Conservation (phyloP, 2,797 vertebrate species). For the Nyctibius grandis region DNA sequence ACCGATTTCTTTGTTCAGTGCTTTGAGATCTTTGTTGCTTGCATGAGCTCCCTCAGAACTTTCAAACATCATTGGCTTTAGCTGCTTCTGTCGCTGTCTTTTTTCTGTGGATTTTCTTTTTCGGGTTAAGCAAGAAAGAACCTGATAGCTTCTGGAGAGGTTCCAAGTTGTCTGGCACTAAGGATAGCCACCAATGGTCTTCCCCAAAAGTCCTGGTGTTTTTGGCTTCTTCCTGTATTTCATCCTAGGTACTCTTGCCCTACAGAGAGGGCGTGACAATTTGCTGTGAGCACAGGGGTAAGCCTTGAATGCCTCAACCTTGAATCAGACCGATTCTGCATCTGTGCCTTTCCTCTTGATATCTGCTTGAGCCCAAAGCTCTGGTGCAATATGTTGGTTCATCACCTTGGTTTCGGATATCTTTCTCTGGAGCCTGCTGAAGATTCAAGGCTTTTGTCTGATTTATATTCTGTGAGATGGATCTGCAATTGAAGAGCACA, state of each 20-base stretch:
- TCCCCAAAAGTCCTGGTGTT: background rate
- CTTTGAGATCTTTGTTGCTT: background rate
- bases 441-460: background rate
- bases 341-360: background rate
- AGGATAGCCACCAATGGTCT: background rate
- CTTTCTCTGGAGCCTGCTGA: background rate
- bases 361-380: background rate
- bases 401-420: background rate
- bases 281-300: background rate
- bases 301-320: background rate
- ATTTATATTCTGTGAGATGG: background rate
- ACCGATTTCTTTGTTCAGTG: background rate
- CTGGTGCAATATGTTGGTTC: background rate
- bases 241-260: background rate
- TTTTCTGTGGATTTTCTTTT: background rate
- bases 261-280: background rate
- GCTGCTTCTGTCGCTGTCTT: rapidly evolving
- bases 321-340: background rate
- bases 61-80: background rate
- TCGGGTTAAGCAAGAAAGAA: background rate
- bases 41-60: background rate
- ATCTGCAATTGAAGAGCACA: background rate
- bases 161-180: background rate
- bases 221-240: background rate
- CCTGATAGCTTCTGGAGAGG: background rate